Conservation (phyloP, 2,888 invertebrate genomes). For the Caenorhabditis uteleia region DNA sequence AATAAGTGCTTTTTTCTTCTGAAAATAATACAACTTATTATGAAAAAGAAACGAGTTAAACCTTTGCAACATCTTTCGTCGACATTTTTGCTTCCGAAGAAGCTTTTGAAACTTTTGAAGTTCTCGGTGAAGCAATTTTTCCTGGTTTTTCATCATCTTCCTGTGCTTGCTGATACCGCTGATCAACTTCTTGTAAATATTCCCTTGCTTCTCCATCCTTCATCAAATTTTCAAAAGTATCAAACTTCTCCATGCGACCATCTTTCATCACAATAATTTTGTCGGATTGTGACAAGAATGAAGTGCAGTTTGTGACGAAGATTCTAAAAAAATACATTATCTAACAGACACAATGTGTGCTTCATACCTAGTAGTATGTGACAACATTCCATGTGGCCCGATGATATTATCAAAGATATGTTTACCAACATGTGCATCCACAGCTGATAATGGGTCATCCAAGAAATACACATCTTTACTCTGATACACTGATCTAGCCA, state of each 20-base stretch:
- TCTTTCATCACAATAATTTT: constrained; percentile 84
- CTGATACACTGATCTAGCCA: constrained; percentile 88
- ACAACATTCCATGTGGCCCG: constrained; percentile 64
- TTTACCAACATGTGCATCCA: constrained; percentile 95
- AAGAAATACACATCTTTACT: constrained; percentile 87
- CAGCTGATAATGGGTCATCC: constrained; percentile 93
- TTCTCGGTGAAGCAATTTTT: too few species aligned
- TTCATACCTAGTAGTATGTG: constrained; percentile 75
- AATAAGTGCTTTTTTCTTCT: constrained; percentile 42
- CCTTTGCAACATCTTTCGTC: too few species aligned
- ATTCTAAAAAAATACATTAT: constrained; percentile 74
- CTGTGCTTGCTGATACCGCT: constrained; percentile 11
- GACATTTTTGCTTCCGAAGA: too few species aligned
- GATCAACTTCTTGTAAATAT: constrained; percentile 43
- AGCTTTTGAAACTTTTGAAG: too few species aligned
- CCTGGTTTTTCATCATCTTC: too few species aligned
- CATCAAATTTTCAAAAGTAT: constrained; percentile 40
- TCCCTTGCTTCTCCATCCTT: constrained; percentile 40
- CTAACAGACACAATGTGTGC: neutral
- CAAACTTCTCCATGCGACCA: constrained; percentile 52
- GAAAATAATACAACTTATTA: constrained; percentile 11
- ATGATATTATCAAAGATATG: constrained; percentile 75
- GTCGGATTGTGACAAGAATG: constrained; percentile 89
- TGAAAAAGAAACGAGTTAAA: too few species aligned
- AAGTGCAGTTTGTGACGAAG: constrained; percentile 92